Conservation (phyloP, 2,113 vertebrate genomes). For the Dasyurus viverrinus region DNA sequence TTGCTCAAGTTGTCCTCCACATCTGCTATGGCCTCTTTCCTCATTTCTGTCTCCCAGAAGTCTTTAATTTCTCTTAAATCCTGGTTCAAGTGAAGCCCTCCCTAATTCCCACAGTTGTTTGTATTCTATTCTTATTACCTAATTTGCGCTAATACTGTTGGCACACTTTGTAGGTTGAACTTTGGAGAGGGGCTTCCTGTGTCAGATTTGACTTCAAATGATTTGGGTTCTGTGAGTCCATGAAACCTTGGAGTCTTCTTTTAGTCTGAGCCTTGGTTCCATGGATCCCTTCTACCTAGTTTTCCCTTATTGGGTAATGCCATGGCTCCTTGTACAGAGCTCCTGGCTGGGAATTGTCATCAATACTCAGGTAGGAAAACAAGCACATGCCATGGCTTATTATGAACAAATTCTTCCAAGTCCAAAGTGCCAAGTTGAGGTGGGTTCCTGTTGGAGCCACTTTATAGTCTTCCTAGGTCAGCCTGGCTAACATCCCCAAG, state of each 20-base stretch:
- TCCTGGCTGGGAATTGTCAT: background rate
- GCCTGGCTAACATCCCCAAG: too few species aligned
- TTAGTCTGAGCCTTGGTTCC: background rate
- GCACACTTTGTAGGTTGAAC: background rate
- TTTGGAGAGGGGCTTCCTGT: background rate
- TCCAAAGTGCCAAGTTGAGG: too few species aligned
- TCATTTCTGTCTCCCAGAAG: background rate
- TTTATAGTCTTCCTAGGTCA: too few species aligned
- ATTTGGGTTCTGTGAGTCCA: too few species aligned
- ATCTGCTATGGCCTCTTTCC: background rate
- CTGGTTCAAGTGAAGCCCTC: background rate
- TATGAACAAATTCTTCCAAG: too few species aligned
- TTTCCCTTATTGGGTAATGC: background rate
- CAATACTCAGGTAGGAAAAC: background rate
- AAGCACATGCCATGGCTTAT: too few species aligned
- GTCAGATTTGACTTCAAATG: background rate
- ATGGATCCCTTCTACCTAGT: background rate
- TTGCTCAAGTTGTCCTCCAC: background rate
- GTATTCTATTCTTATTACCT: background rate
- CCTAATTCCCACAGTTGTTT: background rate
- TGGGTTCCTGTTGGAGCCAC: too few species aligned
- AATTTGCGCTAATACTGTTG: background rate
- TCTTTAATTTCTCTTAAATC: background rate
- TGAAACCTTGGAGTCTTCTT: background rate
- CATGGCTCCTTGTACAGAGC: background rate